Evolutionary conservation across 2,797 vertebrate genomes (phyloP), one percentile per base, ranked within the genome.

Genomic region (Sylvilagus floridanus): DNA sequence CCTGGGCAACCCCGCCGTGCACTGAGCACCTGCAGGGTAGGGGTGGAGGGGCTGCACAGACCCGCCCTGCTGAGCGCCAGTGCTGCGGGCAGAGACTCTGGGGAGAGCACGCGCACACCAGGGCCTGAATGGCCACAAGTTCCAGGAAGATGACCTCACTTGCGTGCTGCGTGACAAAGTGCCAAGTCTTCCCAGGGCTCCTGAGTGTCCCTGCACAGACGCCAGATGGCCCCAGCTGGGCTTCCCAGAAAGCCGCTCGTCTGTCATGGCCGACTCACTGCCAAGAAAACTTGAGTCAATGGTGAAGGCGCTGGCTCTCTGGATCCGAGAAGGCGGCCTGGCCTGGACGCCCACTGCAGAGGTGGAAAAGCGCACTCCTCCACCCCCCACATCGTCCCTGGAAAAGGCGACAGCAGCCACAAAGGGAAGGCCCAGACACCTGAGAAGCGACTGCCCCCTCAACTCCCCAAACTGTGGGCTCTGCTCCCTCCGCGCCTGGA

Each of bases 61-160:
- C 35, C 35, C n/a, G 83, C 13, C 42, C 37, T 19, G 4, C 8
- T n/a, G 32, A 42, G 79, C 5, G 50, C 78, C 78, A 32, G 68
- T 62, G 88, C 77, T 28, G 47, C 71, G 69, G 10, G 47, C 4
- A n/a, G 69, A 66, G 47, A 65, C 16, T 83, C 82, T 24, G 63
- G 37, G 63, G 92, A 0, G 95, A 95, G 95, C 97, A 96, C 50
- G 54, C 92, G 62, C 95, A 97, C 96, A 93, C 93, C 93, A 84
- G 87, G 96, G 95, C 81, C 84, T 82, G 82, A 88, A 90, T 57
- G 97, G 96, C 96, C 97, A 96, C 65, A 92, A 95, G 97, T 98
- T 98, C 98, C 98, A 98, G 98, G 98, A 98, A 98, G 97, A 98
- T 98, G 98, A 98, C 86, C 95, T 98, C 98, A 98, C 85, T 93